A percentile compares a stretch with the other conserved stretches of the same genome.
Conservation (phyloP, 2,113 vertebrate genomes). For the Corvus hawaiiensis region DNA sequence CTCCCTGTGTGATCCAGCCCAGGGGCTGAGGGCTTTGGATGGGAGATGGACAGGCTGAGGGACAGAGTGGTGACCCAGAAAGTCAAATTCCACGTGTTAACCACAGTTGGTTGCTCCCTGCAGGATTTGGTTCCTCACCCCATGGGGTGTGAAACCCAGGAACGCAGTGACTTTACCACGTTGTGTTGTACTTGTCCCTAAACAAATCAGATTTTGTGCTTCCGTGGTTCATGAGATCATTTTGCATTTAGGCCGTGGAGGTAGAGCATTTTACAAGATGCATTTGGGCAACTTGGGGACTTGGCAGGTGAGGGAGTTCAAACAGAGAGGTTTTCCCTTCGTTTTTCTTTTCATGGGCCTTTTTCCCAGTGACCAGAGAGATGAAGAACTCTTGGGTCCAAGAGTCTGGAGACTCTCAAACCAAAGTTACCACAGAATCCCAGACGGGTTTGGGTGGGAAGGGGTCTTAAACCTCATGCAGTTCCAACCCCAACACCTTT, state of each 20-base stretch:
- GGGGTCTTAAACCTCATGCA: not conserved
- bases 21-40: not conserved
- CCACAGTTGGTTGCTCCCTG: no score
- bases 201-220: not conserved
- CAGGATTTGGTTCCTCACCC: not conserved
- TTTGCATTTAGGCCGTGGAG: not conserved
- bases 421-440: not conserved
- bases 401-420: not conserved
- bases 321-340: not conserved
- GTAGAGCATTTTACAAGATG: accelerated
- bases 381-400: not conserved
- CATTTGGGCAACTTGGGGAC: not conserved
- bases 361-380: not conserved
- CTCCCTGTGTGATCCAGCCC: not conserved
- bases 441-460: not conserved
- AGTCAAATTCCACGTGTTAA: not conserved
- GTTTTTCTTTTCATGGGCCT: not conserved
- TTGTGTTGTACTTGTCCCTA: not conserved
- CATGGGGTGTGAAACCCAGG: not conserved
- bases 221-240: accelerated
- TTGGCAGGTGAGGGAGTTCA: not conserved
- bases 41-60: not conserved
- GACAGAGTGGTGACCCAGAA: not conserved
- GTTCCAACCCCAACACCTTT: not conserved
- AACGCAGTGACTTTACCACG: accelerated